A percentile compares a stretch with the other conserved stretches of the same genome.
phyloP scores from a whole-genome alignment of 2,888 invertebrate genomes.

The Antitype chi region DNA sequence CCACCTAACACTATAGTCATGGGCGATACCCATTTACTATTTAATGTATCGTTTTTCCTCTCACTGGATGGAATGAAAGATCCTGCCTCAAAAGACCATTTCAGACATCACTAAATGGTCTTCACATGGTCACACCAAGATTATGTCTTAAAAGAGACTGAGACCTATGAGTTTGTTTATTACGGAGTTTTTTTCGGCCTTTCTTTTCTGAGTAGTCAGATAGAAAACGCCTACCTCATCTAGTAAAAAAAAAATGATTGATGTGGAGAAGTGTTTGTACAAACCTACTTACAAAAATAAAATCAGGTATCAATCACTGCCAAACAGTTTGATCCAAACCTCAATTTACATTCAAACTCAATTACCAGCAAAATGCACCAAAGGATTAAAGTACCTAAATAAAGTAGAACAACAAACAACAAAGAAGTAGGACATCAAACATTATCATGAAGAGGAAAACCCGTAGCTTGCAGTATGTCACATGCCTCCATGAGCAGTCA shows the following conservation, averaged over 20 bases:
- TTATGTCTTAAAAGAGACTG: too few species aligned
- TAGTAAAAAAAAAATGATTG: too few species aligned
- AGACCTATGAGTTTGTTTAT: too few species aligned
- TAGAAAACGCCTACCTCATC: too few species aligned
- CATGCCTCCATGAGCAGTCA: constrained; percentile 37
- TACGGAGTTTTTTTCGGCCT: too few species aligned
- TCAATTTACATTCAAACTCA: constrained; percentile 9
- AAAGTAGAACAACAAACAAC: background rate
- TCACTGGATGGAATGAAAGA: background rate
- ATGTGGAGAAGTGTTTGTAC: too few species aligned
- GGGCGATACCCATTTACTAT: background rate
- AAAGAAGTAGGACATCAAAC: constrained; percentile 20
- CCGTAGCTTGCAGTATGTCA: constrained; percentile 12
- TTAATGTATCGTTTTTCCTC: background rate
- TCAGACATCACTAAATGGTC: too few species aligned
- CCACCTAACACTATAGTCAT: background rate
- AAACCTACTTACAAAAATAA: too few species aligned
- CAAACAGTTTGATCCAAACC: constrained; percentile 3
- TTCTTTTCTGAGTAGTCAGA: too few species aligned
- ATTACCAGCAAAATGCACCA: background rate
- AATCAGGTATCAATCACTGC: background rate
- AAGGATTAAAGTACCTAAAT: constrained; percentile 12
- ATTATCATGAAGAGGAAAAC: constrained; percentile 10
- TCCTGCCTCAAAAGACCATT: background rate
- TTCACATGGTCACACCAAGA: too few species aligned